phyloP scores from a whole-genome alignment of 2,113 vertebrate genomes.

The Raphicerus campestris region DNA sequence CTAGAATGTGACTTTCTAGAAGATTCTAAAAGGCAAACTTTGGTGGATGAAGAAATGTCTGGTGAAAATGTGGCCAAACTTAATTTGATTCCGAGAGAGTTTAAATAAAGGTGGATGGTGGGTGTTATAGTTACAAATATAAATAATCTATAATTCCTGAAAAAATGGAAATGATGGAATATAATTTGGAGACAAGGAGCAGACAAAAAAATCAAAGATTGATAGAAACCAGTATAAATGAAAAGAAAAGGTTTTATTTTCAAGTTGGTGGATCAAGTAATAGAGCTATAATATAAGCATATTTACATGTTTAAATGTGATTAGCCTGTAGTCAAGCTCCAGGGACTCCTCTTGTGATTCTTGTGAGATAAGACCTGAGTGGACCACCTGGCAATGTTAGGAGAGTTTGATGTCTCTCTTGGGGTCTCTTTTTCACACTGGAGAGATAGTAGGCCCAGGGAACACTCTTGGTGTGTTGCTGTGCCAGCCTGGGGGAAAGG shows the following conservation, averaged over 20 bases:
- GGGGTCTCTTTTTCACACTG: background rate
- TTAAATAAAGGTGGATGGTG: background rate
- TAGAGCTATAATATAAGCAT: background rate
- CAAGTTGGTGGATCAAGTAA: background rate
- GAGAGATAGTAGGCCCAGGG: background rate
- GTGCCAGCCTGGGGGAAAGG: background rate
- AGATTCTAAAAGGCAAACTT: background rate
- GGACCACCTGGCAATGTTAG: background rate
- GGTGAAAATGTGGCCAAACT: background rate
- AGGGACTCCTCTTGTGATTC: background rate
- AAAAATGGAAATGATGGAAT: background rate
- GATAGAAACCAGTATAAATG: background rate
- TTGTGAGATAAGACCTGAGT: background rate
- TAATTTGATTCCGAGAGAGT: background rate
- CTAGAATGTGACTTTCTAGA: background rate
- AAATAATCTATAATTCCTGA: background rate
- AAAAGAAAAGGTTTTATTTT: background rate
- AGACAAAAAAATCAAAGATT: background rate
- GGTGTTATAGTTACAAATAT: background rate
- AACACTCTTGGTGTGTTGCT: background rate
- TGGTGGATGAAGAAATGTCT: background rate
- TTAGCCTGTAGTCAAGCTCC: background rate
- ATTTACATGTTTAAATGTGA: background rate
- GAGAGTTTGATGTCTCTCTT: background rate
- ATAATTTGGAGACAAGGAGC: too few species aligned